phyloP scores from a whole-genome alignment of 2,113 vertebrate genomes.

The Nothocercus julius region DNA sequence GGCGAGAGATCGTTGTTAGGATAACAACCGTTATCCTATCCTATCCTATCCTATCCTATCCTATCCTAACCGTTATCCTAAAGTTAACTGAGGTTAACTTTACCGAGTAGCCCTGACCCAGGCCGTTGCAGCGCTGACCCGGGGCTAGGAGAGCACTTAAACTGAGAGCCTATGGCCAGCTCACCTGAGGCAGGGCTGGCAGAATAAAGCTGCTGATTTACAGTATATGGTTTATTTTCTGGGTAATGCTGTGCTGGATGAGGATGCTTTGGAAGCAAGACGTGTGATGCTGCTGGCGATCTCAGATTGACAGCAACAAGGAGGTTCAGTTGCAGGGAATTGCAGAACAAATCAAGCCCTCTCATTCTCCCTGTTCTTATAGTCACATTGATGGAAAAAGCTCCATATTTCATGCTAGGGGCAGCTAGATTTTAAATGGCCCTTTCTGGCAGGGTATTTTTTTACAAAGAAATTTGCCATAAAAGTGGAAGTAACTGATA shows the following conservation, averaged over 20 bases:
- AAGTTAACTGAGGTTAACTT: neutral
- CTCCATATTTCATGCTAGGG: accelerated
- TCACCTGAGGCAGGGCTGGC: neutral
- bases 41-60: too few species aligned
- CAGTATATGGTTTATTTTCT: accelerated
- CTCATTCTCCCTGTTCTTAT: neutral
- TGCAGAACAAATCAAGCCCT: neutral
- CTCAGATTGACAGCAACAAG: accelerated
- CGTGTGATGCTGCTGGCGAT: neutral
- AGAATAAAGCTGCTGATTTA: neutral
- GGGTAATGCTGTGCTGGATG: accelerated
- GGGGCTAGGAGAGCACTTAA: neutral
- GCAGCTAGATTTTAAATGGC: neutral
- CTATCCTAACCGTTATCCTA: too few species aligned
- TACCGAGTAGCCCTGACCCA: neutral
- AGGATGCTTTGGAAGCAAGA: neutral
- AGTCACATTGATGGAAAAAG: neutral
- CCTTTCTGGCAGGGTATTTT: neutral
- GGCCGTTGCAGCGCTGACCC: neutral
- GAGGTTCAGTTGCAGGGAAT: neutral
- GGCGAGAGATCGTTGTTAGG: accelerated
- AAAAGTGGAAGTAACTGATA: slow-evolving; percentile 15
- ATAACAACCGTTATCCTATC: neutral
- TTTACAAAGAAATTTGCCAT: neutral
- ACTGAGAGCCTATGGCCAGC: neutral